Percentiles rank a stretch among this genome's conserved stretches.
These are phyloP conservation scores for Leptonema lineaticorne DNA, from an alignment of 1,140 invertebrate species.

Conservation along the genomic window DNA sequence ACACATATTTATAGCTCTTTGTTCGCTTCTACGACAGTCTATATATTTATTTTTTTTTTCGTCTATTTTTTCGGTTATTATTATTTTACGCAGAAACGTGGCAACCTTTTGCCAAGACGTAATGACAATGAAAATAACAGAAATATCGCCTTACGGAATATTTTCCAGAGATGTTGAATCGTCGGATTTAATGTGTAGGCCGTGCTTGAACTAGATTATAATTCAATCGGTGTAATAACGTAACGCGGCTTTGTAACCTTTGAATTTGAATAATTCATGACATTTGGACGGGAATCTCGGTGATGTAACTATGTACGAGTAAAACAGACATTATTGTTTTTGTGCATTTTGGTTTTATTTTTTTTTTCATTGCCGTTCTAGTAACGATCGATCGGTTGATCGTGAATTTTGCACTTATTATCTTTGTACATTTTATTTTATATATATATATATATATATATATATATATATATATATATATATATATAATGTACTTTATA, in stretches of 20 bases:
- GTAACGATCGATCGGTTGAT: conserved; percentile 17
- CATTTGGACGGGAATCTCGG: conserved; percentile 24
- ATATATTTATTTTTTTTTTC: too few species aligned
- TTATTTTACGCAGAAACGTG: neutral
- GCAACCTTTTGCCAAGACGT: conserved; percentile 9
- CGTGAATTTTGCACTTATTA: neutral
- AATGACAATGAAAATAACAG: conserved; percentile 24
- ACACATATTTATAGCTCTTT: conserved; percentile 12
- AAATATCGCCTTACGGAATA: conserved; percentile 10
- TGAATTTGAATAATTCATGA: conserved; percentile 37
- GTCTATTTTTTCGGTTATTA: neutral
- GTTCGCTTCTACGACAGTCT: too few species aligned
- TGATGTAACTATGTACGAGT: conserved; percentile 22
- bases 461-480: neutral
- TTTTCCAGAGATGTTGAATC: conserved; percentile 21
- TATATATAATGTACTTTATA: neutral
- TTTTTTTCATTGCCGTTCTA: too few species aligned
- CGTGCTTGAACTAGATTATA: conserved; percentile 29
- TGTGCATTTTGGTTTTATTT: too few species aligned
- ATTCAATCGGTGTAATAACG: conserved; percentile 28
- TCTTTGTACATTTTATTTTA: neutral
- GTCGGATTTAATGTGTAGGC: conserved; percentile 19
- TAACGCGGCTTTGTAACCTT: conserved; percentile 32
- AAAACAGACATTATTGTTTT: conserved; percentile 27
- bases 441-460: neutral